Conservation (phyloP, 2,888 invertebrate genomes). For the Melikaiella ostensackeni region DNA sequence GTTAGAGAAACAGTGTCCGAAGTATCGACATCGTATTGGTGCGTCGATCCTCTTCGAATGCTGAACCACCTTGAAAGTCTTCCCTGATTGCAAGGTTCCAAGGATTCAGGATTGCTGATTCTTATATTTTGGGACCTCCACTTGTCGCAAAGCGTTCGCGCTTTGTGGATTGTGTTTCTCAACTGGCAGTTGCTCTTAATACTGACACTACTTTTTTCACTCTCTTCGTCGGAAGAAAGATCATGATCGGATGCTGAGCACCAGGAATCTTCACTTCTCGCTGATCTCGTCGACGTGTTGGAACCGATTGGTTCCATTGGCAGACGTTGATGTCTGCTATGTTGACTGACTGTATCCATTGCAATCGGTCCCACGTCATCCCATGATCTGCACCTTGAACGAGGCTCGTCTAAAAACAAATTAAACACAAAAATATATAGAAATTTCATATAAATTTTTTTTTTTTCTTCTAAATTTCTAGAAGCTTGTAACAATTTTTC, state of each 20-base stretch:
- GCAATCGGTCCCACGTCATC: slow-evolving; percentile 80
- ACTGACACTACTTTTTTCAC: slow-evolving; percentile 79
- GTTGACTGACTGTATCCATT: slow-evolving; percentile 67
- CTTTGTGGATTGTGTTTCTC: slow-evolving; percentile 89
- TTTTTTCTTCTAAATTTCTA: too few relatives aligned
- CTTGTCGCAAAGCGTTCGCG: slow-evolving; percentile 90
- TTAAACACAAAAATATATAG: neutral
- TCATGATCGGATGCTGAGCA: slow-evolving; percentile 83
- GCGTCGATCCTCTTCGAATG: slow-evolving; percentile 88
- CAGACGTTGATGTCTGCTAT: slow-evolving; percentile 66
- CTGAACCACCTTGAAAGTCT: slow-evolving; percentile 93
- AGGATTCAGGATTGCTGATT: slow-evolving; percentile 68
- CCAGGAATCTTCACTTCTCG: slow-evolving; percentile 83
- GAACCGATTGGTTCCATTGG: slow-evolving; percentile 70
- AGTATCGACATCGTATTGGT: slow-evolving; percentile 86
- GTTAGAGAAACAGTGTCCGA: slow-evolving; percentile 73
- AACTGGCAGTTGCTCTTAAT: slow-evolving; percentile 86
- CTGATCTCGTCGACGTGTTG: slow-evolving; percentile 71
- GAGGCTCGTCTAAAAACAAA: slow-evolving; percentile 85
- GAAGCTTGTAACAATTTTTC: too few relatives aligned
- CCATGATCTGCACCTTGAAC: slow-evolving; percentile 87
- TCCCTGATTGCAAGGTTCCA: slow-evolving; percentile 78
- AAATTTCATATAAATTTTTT: neutral
- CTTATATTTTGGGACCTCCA: slow-evolving; percentile 79
- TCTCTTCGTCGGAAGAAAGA: slow-evolving; percentile 83